phyloP scores from a whole-genome alignment of 2,888 invertebrate genomes.

The Agonopterix alstromeriana region DNA sequence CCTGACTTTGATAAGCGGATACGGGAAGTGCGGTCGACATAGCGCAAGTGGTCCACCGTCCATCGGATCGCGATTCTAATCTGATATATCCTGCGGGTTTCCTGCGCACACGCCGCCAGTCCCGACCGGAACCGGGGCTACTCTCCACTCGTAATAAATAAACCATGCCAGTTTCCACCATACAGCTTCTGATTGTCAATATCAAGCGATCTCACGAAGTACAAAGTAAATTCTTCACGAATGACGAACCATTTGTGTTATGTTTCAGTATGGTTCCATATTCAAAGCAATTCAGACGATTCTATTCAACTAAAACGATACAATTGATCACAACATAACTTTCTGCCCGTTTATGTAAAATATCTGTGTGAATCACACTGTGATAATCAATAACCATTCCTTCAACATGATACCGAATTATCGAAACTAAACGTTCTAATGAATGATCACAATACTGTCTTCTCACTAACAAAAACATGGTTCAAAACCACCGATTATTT shows the following conservation, averaged over 20 bases:
- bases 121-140: slow-evolving; percentile 42
- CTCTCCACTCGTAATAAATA: slow-evolving; percentile 48
- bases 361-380: background rate
- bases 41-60: slow-evolving; percentile 44
- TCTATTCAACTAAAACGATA: background rate
- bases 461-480: slow-evolving; percentile 37
- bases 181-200: background rate
- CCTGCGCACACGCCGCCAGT: slow-evolving; percentile 33
- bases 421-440: slow-evolving; percentile 23
- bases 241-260: no score
- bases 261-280: no score
- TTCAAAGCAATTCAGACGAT: no score
- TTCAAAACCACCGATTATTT: slow-evolving; percentile 26
- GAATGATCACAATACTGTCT: slow-evolving; percentile 36
- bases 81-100: slow-evolving; percentile 59
- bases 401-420: slow-evolving; percentile 12
- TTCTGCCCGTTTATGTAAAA: slow-evolving; percentile 1
- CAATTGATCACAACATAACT: background rate
- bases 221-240: no score
- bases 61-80: slow-evolving; percentile 59
- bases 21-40: slow-evolving; percentile 53
- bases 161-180: slow-evolving; percentile 24
- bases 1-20: slow-evolving; percentile 39
- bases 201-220: no score
- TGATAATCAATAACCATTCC: slow-evolving; percentile 20